phyloP scores from a whole-genome alignment of 2,888 invertebrate genomes.

The Ormia ochracea region DNA sequence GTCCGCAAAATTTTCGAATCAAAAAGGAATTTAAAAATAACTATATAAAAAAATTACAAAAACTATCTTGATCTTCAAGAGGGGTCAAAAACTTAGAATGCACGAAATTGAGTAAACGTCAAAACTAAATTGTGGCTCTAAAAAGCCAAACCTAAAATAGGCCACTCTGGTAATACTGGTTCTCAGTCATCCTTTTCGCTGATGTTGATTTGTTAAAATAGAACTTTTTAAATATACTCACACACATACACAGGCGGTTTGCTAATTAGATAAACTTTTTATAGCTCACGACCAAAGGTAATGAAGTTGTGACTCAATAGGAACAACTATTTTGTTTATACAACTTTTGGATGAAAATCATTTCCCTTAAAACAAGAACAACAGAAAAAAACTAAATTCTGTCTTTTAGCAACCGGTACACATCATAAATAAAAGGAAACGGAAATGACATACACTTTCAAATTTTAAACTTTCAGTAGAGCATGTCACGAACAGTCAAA shows the following conservation, averaged over 20 bases:
- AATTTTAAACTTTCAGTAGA: constrained; percentile 15
- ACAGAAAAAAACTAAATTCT: too few species aligned
- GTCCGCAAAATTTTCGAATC: too few species aligned
- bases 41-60: too few species aligned
- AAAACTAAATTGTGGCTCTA: too few species aligned
- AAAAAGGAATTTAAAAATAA: too few species aligned
- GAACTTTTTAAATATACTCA: neutral
- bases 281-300: constrained; percentile 36
- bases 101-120: too few species aligned
- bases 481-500: constrained; percentile 3
- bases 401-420: neutral
- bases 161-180: too few species aligned
- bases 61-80: too few species aligned
- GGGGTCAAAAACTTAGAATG: too few species aligned
- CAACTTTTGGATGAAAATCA: neutral
- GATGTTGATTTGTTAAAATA: constrained; percentile 5
- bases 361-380: neutral
- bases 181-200: neutral
- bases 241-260: neutral
- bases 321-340: neutral
- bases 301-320: constrained; percentile 25
- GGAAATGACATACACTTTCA: constrained; percentile 20
- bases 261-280: constrained; percentile 51
- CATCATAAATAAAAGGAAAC: constrained; percentile 11
- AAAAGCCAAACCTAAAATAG: too few species aligned